Base-by-base conservation (phyloP, 2,113 vertebrate species). In the Strix uralensis region DNA sequence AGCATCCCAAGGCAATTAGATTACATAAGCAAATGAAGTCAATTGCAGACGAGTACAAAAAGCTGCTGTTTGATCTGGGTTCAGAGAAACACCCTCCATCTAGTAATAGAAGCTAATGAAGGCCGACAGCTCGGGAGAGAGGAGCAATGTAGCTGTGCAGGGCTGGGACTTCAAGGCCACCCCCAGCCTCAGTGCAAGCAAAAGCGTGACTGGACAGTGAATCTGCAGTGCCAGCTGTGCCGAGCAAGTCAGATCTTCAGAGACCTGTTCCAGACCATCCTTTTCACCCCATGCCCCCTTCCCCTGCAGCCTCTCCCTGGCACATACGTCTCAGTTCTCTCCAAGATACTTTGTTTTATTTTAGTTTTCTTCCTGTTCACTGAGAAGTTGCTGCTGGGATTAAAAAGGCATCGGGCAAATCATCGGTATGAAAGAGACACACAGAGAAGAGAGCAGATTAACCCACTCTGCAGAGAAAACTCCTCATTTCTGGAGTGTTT, bases 401-500 rank as follows among this genome's bases (percentile, higher is more conserved):
- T 96, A 96, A 94, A 96, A 95, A 96, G 49, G 77, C 66, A n/a
- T 46, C 13, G 1, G 90, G 69, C 54, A 71, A 95, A 89, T 90
- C 85, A 94, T 85, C 62, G 19, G 51, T 71, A 82, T 61, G 66
- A 88, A 94, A 88, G 54, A 94, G 88, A 66, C 59, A 86, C 9
- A 3, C 81, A 88, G 91, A 69, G 93, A 94, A 90, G 89, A 94
- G 86, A 87, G 72, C 77, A 96, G 70, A 73, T 91, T 94, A 96
- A 97, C 88, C 85, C 67, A 86, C 80, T 91, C 86, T 90, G 82
- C 94, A 75, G 80, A 97, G 92, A 96, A 94, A 98, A 96, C 83
- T 96, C 95, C 91, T 97, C 88, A 89, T 97, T 97, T 94, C 88
- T 96, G 85, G 79, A 83, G 47, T 96, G 85, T 95, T 97, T 97